Conservation (phyloP, 2,888 invertebrate species). For the Eupithecia exiguata region DNA sequence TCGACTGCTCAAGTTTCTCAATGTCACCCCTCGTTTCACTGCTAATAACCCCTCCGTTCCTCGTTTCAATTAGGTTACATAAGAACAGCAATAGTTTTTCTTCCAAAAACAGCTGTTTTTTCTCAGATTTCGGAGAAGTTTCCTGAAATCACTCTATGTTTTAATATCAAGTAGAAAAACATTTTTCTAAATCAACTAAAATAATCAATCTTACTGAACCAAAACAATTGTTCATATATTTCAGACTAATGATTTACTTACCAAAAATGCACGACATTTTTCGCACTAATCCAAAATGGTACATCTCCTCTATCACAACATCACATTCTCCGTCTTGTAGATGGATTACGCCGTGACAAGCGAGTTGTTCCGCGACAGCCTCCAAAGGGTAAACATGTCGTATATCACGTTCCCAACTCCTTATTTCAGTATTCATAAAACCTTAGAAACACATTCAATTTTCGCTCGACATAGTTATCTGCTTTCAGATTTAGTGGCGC, state of each 20-base stretch:
- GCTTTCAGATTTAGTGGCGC: not conserved
- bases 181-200: not conserved
- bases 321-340: not conserved
- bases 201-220: not conserved
- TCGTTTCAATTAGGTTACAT: no score
- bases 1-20: no score
- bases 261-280: not conserved
- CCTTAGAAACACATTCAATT: constrained; percentile 54
- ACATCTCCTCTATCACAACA: not conserved
- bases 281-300: not conserved
- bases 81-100: not conserved
- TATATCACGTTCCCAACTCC: not conserved
- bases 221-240: not conserved
- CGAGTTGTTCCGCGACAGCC: not conserved
- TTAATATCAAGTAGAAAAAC: not conserved
- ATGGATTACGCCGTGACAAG: not conserved
- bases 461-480: constrained; percentile 49
- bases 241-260: not conserved
- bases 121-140: not conserved
- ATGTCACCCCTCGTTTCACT: no score
- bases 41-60: no score
- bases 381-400: constrained; percentile 4
- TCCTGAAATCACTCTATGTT: not conserved
- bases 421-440: constrained; percentile 35
- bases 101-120: not conserved